Evolutionary conservation across 2,888 invertebrate genomes (phyloP).

Genomic region (Lapara coniferarum): DNA sequence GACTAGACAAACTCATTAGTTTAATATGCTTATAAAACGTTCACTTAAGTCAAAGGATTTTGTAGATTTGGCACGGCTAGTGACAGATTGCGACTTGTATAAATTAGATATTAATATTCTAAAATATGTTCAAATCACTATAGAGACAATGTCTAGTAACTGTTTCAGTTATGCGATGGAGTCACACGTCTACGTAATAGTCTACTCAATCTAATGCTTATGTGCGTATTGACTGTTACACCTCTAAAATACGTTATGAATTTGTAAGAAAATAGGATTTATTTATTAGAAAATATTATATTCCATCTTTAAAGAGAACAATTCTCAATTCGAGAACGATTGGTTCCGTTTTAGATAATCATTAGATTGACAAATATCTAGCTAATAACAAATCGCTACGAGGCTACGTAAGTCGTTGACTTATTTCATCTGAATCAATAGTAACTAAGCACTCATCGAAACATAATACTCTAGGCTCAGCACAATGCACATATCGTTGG

Average conservation of each 20-base stretch:
- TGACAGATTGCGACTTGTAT: slow-evolving; percentile 49
- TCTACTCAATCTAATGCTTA: slow-evolving; percentile 57
- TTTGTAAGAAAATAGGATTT: slow-evolving; percentile 81
- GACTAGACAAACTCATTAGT: slow-evolving; percentile 38
- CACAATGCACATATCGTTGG: slow-evolving; percentile 58
- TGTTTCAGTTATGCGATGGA: slow-evolving; percentile 42
- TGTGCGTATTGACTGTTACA: slow-evolving; percentile 78
- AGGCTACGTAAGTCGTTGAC: slow-evolving; percentile 72
- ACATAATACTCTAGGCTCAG: slow-evolving; percentile 54
- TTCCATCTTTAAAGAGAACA: slow-evolving; percentile 64
- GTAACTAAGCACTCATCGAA: slow-evolving; percentile 55
- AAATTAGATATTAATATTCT: slow-evolving; percentile 36
- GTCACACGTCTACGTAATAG: slow-evolving; percentile 49
- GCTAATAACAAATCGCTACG: slow-evolving; percentile 69
- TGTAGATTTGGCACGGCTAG: slow-evolving; percentile 74
- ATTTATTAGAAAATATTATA: slow-evolving; percentile 77
- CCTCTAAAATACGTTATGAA: slow-evolving; percentile 69
- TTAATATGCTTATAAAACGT: slow-evolving; percentile 40
- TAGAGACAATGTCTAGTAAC: slow-evolving; percentile 42
- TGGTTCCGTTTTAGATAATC: slow-evolving; percentile 62
- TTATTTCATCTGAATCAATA: slow-evolving; percentile 58
- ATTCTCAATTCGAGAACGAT: slow-evolving; percentile 70
- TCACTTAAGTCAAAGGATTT: slow-evolving; percentile 42
- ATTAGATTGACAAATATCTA: slow-evolving; percentile 65
- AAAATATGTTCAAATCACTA: slow-evolving; percentile 42